These are phyloP conservation scores for Rhincodon typus DNA, from an alignment of 2,797 vertebrate genomes.

Conservation along the genomic window DNA sequence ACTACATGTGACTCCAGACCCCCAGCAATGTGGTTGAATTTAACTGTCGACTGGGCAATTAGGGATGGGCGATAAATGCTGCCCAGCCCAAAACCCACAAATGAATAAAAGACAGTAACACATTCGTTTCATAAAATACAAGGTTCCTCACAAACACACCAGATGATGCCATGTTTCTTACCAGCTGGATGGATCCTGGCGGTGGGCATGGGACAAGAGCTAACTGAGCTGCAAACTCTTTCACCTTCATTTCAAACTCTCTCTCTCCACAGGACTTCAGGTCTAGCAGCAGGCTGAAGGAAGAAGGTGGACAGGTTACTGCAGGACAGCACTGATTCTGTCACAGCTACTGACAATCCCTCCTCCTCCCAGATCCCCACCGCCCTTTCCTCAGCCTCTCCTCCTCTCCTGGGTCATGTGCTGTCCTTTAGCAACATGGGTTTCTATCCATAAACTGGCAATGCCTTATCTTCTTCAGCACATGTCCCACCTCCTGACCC, in stretches of 20 bases:
- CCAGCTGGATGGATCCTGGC: background rate
- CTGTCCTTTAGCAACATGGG: background rate
- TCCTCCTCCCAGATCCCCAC: background rate
- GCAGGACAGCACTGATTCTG: too few species aligned
- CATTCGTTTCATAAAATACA: background rate
- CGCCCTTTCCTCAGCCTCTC: too few species aligned
- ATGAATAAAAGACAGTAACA: too few species aligned
- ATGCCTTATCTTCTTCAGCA: too few species aligned
- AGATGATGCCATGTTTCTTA: background rate
- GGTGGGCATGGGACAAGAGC: constrained; percentile 35
- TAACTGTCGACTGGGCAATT: too few species aligned
- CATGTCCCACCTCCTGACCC: background rate
- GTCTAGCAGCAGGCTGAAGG: constrained; percentile 29
- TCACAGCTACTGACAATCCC: background rate
- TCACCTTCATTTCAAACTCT: constrained; percentile 26
- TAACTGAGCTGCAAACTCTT: constrained; percentile 26
- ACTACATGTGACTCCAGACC: too few species aligned
- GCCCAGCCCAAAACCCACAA: too few species aligned
- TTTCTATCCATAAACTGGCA: background rate
- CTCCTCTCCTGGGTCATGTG: background rate
- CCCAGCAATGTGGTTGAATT: too few species aligned
- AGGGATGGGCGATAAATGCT: too few species aligned
- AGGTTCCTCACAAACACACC: background rate
- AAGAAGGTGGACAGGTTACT: background rate
- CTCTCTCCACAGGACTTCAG: background rate